phyloP scores from a whole-genome alignment of 2,113 vertebrate genomes.

The Taxidea taxus region DNA sequence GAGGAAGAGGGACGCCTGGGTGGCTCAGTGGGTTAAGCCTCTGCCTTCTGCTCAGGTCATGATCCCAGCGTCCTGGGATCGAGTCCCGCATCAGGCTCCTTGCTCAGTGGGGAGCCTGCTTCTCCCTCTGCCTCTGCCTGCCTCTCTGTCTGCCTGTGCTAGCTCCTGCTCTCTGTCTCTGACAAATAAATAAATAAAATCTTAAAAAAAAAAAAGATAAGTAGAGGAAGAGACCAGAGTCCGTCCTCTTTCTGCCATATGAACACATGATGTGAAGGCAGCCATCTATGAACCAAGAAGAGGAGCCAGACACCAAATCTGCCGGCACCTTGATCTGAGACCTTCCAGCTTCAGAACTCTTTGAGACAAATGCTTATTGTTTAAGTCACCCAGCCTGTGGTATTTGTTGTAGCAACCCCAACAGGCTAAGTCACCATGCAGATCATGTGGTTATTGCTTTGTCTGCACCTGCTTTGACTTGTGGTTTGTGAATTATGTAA shows the following conservation, averaged over 20 bases:
- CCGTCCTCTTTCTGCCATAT: rapidly evolving
- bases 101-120: no score
- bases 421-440: not conserved
- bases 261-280: not conserved
- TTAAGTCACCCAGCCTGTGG: not conserved
- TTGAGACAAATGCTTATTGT: not conserved
- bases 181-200: no score
- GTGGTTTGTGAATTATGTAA: not conserved
- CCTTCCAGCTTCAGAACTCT: not conserved
- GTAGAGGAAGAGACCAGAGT: not conserved
- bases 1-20: no score
- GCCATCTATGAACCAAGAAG: not conserved
- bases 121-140: no score
- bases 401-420: not conserved
- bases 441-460: not conserved
- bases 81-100: no score
- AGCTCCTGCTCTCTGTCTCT: no score
- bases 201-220: no score
- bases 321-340: not conserved
- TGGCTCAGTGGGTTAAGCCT: no score
- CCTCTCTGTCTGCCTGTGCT: no score
- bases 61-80: no score
- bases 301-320: not conserved
- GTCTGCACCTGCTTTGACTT: not conserved
- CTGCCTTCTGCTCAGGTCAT: no score